Evolutionary conservation across 2,888 invertebrate genomes (phyloP).

Genomic region (Hymenopus coronatus): DNA sequence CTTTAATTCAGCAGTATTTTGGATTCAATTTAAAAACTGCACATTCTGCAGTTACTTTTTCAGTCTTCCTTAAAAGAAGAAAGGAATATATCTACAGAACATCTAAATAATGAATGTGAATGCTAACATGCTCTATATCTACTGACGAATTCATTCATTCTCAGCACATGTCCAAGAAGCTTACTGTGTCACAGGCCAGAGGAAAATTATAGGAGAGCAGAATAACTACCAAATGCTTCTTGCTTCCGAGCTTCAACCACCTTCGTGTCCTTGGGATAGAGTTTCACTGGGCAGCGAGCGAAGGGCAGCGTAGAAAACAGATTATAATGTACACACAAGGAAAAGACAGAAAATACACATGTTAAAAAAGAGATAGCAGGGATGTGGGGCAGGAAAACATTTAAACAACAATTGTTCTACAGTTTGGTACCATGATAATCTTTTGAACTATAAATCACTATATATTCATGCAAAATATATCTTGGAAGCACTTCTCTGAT

Average conservation of each 20-base stretch:
- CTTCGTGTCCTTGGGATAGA: constrained; percentile 30
- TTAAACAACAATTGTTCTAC: neutral
- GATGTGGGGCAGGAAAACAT: neutral
- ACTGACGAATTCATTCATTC: neutral
- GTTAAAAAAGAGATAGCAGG: constrained; percentile 17
- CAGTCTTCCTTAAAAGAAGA: too few species aligned
- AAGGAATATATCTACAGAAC: too few species aligned
- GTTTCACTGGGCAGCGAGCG: constrained; percentile 29
- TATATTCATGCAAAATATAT: too few species aligned
- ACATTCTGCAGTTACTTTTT: too few species aligned
- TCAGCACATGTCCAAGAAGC: neutral
- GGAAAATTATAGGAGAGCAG: constrained; percentile 16
- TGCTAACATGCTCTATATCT: neutral
- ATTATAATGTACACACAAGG: constrained; percentile 9
- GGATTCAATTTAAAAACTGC: too few species aligned
- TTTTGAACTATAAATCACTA: too few species aligned
- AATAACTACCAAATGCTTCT: constrained; percentile 33
- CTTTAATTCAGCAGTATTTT: too few species aligned
- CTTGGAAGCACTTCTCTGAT: too few species aligned
- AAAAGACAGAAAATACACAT: constrained; percentile 22
- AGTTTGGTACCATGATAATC: neutral
- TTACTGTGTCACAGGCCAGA: constrained; percentile 3
- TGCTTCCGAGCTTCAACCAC: constrained; percentile 28
- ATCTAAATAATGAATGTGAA: neutral
- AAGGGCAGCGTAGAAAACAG: constrained; percentile 24